Percentiles rank a stretch among this genome's conserved stretches.
These are phyloP conservation scores for Plecturocebus donacophilus DNA, from an alignment of 2,113 vertebrate species.

Conservation along the genomic window DNA sequence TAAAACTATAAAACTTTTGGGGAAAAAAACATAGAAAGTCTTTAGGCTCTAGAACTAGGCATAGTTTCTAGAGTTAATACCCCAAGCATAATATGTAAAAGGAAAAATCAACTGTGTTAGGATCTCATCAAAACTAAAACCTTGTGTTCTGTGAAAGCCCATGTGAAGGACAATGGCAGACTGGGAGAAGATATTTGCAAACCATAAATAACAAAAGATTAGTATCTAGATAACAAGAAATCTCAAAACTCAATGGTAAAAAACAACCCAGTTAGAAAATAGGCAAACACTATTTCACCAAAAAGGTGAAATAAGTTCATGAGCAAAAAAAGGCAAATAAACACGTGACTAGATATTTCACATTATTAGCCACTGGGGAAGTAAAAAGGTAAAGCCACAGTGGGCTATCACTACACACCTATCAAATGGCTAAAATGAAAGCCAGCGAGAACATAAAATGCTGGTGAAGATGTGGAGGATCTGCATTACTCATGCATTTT, in stretches of 20 bases:
- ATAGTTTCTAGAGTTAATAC: slow-evolving; percentile 1
- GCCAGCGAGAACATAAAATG: neutral
- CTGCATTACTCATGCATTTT: neutral
- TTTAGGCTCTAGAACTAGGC: neutral
- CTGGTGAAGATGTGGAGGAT: neutral
- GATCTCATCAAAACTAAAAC: neutral
- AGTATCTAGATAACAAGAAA: neutral
- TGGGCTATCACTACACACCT: neutral
- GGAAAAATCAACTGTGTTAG: neutral
- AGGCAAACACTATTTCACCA: neutral
- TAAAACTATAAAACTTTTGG: neutral
- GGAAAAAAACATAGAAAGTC: neutral
- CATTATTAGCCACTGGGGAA: neutral
- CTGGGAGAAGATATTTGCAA: neutral
- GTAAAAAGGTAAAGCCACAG: neutral
- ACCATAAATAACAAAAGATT: neutral
- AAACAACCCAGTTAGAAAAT: neutral
- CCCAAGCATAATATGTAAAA: neutral
- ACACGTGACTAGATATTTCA: neutral
- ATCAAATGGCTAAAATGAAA: neutral
- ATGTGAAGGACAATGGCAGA: neutral
- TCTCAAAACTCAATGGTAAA: neutral
- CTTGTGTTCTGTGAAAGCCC: neutral
- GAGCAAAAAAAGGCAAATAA: neutral
- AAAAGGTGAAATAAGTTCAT: neutral